Base-by-base conservation (phyloP, 1,140 invertebrate species). In the Apis florea region DNA sequence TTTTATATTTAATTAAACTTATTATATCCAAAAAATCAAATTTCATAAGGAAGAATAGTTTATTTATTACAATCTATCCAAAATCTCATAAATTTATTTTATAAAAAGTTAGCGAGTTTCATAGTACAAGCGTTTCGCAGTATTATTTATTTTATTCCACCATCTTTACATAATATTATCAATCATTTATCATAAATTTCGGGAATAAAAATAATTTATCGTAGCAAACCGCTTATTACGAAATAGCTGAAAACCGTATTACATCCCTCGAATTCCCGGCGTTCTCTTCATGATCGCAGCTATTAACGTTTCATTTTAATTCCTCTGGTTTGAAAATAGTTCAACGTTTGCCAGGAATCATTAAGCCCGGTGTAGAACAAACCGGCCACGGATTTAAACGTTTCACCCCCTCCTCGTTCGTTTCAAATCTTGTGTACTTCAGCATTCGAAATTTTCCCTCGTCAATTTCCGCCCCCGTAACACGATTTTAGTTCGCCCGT, bases 381-480 rank as follows among this genome's bases (percentile, higher is more conserved):
- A 71, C 69, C 68, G 3, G 51, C 51, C 53, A 19, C 53, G 69
- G 49, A 74, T 74, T 67, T 26, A 49, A 69, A 58, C 19, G 54
- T 51, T 59, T 4, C 64, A n/a, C 9, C 31, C 26, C 11, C 58
- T 15, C 31, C 21, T 2, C 53, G 21, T 11, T 24, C 31, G 19
- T n/a, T 12, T 12, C 19, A 49, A 59, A 78, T 58, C 53, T 59
- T 56, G n/a, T 17, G 26, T 56, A 31, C 61, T 31, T 66, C 61
- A 12, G 21, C 24, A 17, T 49, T 56, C 17, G 54, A 78, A 78
- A 58, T 58, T 58, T 61, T 1, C 61, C 59, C 49, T n/a, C 19
- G 21, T 63, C 61, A n/a, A 66, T 75, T 75, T 40, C 19, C n/a
- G 17, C 26, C 61, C 6, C 10, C 26, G 47, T 31, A 56, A 40